Conservation (phyloP, 2,113 vertebrate species). For the Misgurnus mizolepis region DNA sequence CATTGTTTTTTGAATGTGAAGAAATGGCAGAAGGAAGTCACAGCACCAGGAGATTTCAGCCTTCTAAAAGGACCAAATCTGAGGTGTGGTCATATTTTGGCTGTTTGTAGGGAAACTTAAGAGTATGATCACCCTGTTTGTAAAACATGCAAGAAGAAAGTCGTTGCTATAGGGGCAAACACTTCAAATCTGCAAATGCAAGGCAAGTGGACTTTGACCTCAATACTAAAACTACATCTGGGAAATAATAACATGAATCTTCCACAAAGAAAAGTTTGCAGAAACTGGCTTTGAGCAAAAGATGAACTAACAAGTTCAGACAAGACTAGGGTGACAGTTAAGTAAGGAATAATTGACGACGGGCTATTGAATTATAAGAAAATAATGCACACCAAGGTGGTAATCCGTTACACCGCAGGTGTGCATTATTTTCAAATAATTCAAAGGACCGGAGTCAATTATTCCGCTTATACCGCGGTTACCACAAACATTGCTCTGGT, state of each 20-base stretch:
- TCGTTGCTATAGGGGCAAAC: not conserved
- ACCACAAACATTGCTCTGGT: too few species aligned
- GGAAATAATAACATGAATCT: too few species aligned
- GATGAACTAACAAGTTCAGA: not conserved
- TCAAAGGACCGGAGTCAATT: too few species aligned
- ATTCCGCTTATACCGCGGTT: too few species aligned
- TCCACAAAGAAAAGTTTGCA: too few species aligned
- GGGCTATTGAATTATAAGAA: too few species aligned
- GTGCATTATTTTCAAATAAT: too few species aligned
- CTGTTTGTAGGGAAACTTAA: not conserved
- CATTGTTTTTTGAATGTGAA: not conserved
- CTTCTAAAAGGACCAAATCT: not conserved
- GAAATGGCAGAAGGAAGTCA: not conserved
- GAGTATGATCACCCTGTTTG: not conserved
- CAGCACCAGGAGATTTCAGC: not conserved
- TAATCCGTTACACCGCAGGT: too few species aligned
- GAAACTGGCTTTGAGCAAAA: not conserved
- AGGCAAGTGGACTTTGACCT: not conserved
- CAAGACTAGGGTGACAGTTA: not conserved
- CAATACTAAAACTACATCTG: not conserved
- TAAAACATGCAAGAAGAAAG: not conserved
- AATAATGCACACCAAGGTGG: too few species aligned
- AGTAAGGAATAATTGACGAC: not conserved
- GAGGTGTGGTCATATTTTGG: not conserved
- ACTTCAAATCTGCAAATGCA: not conserved